Conservation (phyloP, 2,888 invertebrate species). For the Synergus japonicus region DNA sequence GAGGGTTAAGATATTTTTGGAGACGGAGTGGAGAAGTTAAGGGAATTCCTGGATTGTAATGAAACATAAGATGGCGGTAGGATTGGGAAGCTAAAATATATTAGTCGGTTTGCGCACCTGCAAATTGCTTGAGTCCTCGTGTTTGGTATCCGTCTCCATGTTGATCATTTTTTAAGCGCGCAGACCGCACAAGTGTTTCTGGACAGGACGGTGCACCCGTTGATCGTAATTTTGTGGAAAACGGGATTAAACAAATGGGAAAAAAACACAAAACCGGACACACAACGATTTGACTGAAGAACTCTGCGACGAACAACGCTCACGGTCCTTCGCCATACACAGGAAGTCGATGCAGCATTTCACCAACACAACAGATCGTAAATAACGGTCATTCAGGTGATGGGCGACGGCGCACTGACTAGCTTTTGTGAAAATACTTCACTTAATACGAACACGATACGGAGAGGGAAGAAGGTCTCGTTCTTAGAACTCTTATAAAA, state of each 20-base stretch:
- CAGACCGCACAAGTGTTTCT: slow-evolving; percentile 44
- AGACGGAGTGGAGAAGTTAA: not conserved
- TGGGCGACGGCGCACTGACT: not conserved
- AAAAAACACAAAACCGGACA: slow-evolving; percentile 49
- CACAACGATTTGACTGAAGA: slow-evolving; percentile 54
- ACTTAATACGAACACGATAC: slow-evolving; percentile 1
- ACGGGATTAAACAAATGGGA: slow-evolving; percentile 17
- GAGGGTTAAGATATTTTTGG: not conserved
- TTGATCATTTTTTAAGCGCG: slow-evolving; percentile 81
- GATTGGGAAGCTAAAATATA: slow-evolving; percentile 61
- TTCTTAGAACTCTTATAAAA: not conserved
- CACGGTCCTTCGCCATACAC: slow-evolving; percentile 65
- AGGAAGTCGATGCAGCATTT: slow-evolving; percentile 66
- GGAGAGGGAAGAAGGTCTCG: not conserved
- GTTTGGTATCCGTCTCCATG: slow-evolving; percentile 95
- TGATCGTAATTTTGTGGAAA: slow-evolving; percentile 19
- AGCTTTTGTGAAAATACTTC: slow-evolving; percentile 13
- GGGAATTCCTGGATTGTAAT: slow-evolving; percentile 48
- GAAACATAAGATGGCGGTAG: slow-evolving; percentile 68
- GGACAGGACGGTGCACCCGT: slow-evolving; percentile 40
- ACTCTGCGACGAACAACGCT: slow-evolving; percentile 62
- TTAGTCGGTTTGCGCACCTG: slow-evolving; percentile 81
- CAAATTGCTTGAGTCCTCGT: slow-evolving; percentile 86
- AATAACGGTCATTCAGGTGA: slow-evolving; percentile 51
- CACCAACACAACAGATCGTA: slow-evolving; percentile 63